Percentiles rank a stretch among this genome's conserved stretches.
phyloP scores from a whole-genome alignment of 2,888 invertebrate species.

The Agrenia bidenticulata region DNA sequence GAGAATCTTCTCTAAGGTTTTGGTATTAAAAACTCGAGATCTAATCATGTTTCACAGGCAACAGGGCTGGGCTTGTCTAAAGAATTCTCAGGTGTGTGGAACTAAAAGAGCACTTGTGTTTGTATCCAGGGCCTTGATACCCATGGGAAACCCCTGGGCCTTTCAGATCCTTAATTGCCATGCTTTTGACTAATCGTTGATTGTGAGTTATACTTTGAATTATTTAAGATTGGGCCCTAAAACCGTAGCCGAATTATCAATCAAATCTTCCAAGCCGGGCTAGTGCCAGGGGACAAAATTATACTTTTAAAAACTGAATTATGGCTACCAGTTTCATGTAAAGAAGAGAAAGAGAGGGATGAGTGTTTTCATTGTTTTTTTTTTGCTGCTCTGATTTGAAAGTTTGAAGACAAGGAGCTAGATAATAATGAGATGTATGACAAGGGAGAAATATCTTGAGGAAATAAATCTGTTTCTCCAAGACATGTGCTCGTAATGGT shows the following conservation, averaged over 20 bases:
- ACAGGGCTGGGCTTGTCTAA: background rate
- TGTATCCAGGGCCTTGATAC: no score
- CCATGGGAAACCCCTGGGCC: no score
- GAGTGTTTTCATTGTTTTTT: no score
- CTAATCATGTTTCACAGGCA: background rate
- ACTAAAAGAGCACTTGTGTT: background rate
- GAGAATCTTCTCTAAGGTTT: no score
- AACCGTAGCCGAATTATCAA: background rate
- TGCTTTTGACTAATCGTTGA: background rate
- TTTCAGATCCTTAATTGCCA: background rate
- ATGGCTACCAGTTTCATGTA: no score
- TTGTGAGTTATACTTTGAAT: conserved; percentile 1
- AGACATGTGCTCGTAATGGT: background rate
- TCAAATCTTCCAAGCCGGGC: background rate
- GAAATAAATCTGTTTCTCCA: conserved; percentile 5
- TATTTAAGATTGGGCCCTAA: background rate
- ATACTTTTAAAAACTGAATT: background rate
- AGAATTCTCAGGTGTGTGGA: conserved; percentile 4
- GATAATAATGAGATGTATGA: conserved; percentile 5
- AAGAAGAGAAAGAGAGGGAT: no score
- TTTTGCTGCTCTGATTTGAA: background rate
- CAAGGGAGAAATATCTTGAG: background rate
- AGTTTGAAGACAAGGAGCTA: conserved; percentile 5
- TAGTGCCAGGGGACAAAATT: background rate
- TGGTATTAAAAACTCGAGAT: no score